Evolutionary conservation across 2,797 vertebrate genomes (phyloP), one percentile per base, ranked within the genome.

Genomic region (Clarias pachynema): DNA sequence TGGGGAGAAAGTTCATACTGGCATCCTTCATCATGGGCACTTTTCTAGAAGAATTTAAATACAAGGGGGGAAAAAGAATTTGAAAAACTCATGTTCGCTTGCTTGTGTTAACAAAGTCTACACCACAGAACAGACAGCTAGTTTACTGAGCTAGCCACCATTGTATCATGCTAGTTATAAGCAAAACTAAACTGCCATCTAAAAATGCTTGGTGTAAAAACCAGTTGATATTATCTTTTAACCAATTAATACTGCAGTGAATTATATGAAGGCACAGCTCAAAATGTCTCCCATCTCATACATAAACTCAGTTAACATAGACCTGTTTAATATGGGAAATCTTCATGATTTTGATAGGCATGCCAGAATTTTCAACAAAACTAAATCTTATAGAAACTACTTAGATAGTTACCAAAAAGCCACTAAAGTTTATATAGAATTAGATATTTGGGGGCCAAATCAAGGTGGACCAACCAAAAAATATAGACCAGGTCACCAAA

Each of bases 31-130:
- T 81, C 62, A 81, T 56, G 79, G 26, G 62, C 65, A 80, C 40
- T 81, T 65, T 80, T 81, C 62, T 15, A 68, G 3, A 66, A 49
- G 18, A 66, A 81, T 81, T 81, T 81, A 81, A 81, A 66, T 81
- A 68, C 26, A 26, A 5, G 10, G 62, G 4, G 62, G 4, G 40
- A 40, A 16, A 20, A 79, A 65, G 44, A 37, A 63, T n/a, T 79
- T 79, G 29, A 80, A 80, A 65, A 62, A 81, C 44, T 68, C 2
- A 22, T 2, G 7, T 66, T 53, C 5, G 0, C 9, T 26, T 65
- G 16, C 34, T 80, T 49, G 40, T 80, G 62, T 49, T 66, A 81
- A 53, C 40, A 66, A 66, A 81, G 10, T 53, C 0, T 66, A 31
- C 37, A 14, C 34, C 26, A 62, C 22, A 66, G 79, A 80, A 53